Base-by-base conservation (phyloP, 2,113 vertebrate genomes). In the Cranoglanis bouderius region DNA sequence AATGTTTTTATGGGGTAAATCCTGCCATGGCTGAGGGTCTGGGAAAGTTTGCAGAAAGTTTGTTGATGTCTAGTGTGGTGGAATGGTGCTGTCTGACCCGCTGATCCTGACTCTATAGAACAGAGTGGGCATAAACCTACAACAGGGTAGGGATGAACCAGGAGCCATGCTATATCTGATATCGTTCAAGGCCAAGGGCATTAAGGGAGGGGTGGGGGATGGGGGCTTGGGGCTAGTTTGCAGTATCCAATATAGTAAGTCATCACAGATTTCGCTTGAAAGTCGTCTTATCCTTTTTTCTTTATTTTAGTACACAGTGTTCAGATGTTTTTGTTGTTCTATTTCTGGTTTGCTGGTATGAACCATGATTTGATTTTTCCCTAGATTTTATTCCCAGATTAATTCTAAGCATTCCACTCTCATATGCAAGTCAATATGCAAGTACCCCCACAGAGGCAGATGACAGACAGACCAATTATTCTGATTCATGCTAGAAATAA, bases 41-140 rank as follows among this genome's bases (percentile, higher is more conserved):
- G 96, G 95, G 95, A 96, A 96, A 95, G 95, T 96, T 95, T 95
- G 87, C 92, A 92, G 92, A 94, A 88, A 92, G 90, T 74, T 89
- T 91, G 95, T 94, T 94, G 94, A 92, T 93, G 92, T 94, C 92
- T 94, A 95, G 43, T 94, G 92, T 95, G 88, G 91, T 94, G 94
- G 93, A 96, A 95, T 86, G 85, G 89, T 89, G 92, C 94, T 95
- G 95, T 95, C 94, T 94, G 92, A 91, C 72, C 61, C 55, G 87
- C 91, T 94, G 93, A 95, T 94, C 81, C 93, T 72, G 84, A 92
- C 90, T 84, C 91, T 85, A 90, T 90, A 26, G 90, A 88, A 91
- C 92, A 94, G 92, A 89, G 87, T 63, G 63, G 88, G 88, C 91
- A 92, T 90, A 93, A 93, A 93, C 86, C 32, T 91, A 89, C 90